Base-by-base conservation (phyloP, 2,888 invertebrate genomes). In the Cloeon dipterum region DNA sequence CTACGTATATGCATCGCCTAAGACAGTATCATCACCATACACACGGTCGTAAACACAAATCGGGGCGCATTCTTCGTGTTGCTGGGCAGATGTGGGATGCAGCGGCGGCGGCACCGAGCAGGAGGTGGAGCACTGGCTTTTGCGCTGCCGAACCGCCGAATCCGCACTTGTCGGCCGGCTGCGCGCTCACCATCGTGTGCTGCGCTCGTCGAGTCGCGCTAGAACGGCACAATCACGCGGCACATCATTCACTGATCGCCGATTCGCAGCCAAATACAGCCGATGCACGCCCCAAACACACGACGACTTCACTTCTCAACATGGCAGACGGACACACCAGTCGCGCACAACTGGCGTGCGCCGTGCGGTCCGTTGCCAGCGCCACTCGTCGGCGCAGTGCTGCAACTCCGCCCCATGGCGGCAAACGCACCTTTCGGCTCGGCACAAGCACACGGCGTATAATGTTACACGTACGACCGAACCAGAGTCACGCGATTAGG, bases 251-350 rank as follows among this genome's bases (percentile, higher is more conserved):
- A 43, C 39, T 43, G 42, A 42, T 39, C 36, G 34, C 36, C 38
- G n/a, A n/a, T n/a, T n/a, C n/a, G n/a, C n/a, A n/a, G n/a, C 20
- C 36, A 41, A 35, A 37, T 43, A 39, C 34, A 33, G 38, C n/a
- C 25, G 42, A 42, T 39, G 44, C 44, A 44, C 44, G 44, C 44
- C 44, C 44, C 42, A 41, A 25, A 33, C 35, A 37, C 41, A 35
- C 37, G 34, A 34, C 34, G 40, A n/a, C n/a, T n/a, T n/a, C n/a
- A n/a, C 26, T 39, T 41, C 38, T 39, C 40, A 44, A 44, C 44
- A 44, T 44, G 44, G 44, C 44, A 44, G 44, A 42, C 44, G 40
- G 41, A 29, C 29, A 29, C n/a, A 14, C n/a, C n/a, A n/a, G n/a
- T n/a, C n/a, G n/a, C 29, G 10, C 13, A 16, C 29, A 29, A 29